Evolutionary conservation across 2,113 vertebrate genomes (phyloP).

Genomic region (Oenanthe oenanthe): DNA sequence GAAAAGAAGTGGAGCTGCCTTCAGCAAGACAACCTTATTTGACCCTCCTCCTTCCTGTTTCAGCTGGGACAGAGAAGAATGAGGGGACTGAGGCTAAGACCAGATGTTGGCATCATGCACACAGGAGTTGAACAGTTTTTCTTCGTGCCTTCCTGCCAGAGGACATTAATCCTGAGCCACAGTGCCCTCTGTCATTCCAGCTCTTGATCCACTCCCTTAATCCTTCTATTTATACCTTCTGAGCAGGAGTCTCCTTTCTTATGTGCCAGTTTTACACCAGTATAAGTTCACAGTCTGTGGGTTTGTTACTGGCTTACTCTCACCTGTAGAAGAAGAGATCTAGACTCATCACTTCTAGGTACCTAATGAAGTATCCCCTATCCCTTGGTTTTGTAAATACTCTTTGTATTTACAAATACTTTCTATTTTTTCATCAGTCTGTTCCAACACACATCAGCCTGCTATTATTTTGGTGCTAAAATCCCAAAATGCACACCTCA

Average conservation of each 20-base stretch:
- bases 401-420: neutral
- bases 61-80: neutral
- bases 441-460: neutral
- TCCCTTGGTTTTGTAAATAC: neutral
- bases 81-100: neutral
- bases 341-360: neutral
- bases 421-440: neutral
- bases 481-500: neutral
- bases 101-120: neutral
- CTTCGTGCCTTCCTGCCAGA: conserved; percentile 22
- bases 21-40: conserved; percentile 39
- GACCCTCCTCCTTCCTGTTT: conserved; percentile 38
- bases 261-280: neutral
- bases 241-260: neutral
- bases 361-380: neutral
- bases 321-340: neutral
- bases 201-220: neutral
- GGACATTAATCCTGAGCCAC: neutral
- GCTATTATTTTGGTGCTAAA: neutral
- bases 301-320: neutral
- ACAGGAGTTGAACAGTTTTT: conserved; percentile 17
- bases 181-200: neutral
- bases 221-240: conserved; percentile 25
- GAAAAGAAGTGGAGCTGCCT: conserved; percentile 8
- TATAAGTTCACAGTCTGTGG: neutral